Percentiles rank a stretch among this genome's conserved stretches.
phyloP scores from a whole-genome alignment of 2,113 vertebrate genomes.

The Callopanchax toddi region DNA sequence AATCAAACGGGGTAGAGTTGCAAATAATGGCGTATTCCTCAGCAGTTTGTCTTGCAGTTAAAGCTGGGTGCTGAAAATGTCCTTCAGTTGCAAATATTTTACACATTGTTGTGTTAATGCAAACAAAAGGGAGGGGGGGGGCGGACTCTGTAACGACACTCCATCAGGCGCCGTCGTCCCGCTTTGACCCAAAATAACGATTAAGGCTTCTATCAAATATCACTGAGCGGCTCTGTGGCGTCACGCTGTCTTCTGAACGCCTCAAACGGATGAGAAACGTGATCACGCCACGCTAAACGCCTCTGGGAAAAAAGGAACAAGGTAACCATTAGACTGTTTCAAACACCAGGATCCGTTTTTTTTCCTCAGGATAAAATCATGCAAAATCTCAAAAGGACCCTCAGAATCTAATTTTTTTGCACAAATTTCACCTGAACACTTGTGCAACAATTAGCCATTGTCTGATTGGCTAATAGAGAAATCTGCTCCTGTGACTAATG shows the following conservation, averaged over 20 bases:
- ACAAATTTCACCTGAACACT: conserved; percentile 48
- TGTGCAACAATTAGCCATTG: conserved; percentile 68
- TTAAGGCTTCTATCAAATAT: conserved; percentile 76
- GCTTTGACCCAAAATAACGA: conserved; percentile 71
- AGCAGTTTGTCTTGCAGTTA: conserved; percentile 34
- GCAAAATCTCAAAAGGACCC: conserved; percentile 43
- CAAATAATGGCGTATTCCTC: conserved; percentile 60
- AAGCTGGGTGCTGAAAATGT: conserved; percentile 62
- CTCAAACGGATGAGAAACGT: conserved; percentile 59
- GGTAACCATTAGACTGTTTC: conserved; percentile 24
- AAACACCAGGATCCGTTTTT: conserved; percentile 29
- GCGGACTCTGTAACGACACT: conserved; percentile 32
- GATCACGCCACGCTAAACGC: conserved; percentile 34
- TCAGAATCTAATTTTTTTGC: conserved; percentile 12
- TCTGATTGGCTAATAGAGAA: conserved; percentile 80
- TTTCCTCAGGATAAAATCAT: conserved; percentile 19
- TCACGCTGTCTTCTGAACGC: conserved; percentile 47
- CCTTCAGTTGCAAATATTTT: conserved; percentile 54
- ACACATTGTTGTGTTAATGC: conserved; percentile 31
- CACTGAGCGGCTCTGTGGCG: conserved; percentile 54
- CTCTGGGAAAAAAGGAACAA: conserved; percentile 13
- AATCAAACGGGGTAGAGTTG: conserved; percentile 70
- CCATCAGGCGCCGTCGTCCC: conserved; percentile 66
- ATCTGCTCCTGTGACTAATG: conserved; percentile 94
- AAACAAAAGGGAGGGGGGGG: conserved; percentile 6